phyloP scores from a whole-genome alignment of 2,888 invertebrate genomes.

The Ormyrus rosae region DNA sequence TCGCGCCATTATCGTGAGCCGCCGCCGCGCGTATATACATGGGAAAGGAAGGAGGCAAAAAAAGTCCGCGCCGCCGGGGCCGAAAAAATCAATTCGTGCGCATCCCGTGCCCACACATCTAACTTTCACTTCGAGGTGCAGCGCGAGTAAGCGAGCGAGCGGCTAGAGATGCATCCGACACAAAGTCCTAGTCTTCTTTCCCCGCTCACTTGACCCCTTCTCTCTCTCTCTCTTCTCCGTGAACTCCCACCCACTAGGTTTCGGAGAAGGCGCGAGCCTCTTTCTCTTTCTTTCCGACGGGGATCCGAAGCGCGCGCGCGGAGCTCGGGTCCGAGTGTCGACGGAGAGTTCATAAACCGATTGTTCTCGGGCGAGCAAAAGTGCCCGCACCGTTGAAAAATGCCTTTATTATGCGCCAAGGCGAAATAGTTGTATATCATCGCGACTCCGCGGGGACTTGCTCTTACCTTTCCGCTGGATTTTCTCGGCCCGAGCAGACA shows the following conservation, averaged over 20 bases:
- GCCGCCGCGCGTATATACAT: conserved; percentile 25
- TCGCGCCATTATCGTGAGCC: conserved; percentile 43
- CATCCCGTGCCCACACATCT: conserved; percentile 76
- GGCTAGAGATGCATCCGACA: conserved; percentile 62
- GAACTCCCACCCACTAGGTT: background rate
- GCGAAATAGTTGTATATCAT: too few species aligned
- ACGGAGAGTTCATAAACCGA: too few species aligned
- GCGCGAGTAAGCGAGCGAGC: background rate
- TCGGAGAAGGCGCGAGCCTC: too few species aligned
- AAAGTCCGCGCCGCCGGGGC: conserved; percentile 38
- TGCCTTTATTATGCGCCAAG: too few species aligned
- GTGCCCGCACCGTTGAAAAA: too few species aligned
- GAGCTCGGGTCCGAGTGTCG: too few species aligned
- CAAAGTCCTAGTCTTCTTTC: conserved; percentile 60
- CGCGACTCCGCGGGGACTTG: too few species aligned
- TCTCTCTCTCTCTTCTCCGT: background rate
- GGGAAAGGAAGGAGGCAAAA: conserved; percentile 52
- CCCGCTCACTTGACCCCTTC: conserved; percentile 27
- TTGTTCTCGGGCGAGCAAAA: too few species aligned
- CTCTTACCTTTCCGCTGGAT: too few species aligned
- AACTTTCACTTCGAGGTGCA: conserved; percentile 73
- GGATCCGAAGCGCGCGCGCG: conserved; percentile 13
- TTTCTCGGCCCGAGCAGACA: too few species aligned
- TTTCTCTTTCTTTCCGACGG: too few species aligned
- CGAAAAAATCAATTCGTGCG: conserved; percentile 76